phyloP scores from a whole-genome alignment of 2,888 invertebrate genomes.

The Apoda limacodes region DNA sequence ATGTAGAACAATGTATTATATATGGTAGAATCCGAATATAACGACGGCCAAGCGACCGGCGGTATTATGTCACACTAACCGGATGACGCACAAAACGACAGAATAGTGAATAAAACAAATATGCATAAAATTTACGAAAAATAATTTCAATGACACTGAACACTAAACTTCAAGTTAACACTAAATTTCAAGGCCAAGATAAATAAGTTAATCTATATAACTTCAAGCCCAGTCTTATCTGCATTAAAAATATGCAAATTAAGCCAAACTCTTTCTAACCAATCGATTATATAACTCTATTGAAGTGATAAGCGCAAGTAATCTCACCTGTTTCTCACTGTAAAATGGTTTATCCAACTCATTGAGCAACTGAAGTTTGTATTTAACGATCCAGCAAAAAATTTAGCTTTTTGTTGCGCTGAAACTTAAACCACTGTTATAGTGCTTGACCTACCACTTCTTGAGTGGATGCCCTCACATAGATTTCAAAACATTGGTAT shows the following conservation, averaged over 20 bases:
- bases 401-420: slow-evolving; percentile 19
- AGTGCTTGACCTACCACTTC: slow-evolving; percentile 19
- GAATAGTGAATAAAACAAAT: too few species aligned
- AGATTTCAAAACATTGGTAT: slow-evolving; percentile 22
- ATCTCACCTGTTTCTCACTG: slow-evolving; percentile 20
- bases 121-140: too few species aligned
- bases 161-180: too few species aligned
- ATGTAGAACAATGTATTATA: too few species aligned
- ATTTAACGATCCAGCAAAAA: slow-evolving; percentile 18
- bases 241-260: slow-evolving; percentile 21
- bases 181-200: too few species aligned
- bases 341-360: slow-evolving; percentile 22
- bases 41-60: neutral
- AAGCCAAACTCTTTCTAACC: slow-evolving; percentile 16
- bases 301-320: slow-evolving; percentile 18
- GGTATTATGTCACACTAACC: neutral
- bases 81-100: neutral
- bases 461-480: slow-evolving; percentile 18
- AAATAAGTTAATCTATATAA: too few species aligned
- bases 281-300: slow-evolving; percentile 14
- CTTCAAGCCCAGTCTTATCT: slow-evolving; percentile 22
- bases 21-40: neutral
- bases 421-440: slow-evolving; percentile 18
- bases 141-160: too few species aligned
- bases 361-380: slow-evolving; percentile 19